Conservation (phyloP, 2,113 vertebrate species). For the Hemiscyllium ocellatum region DNA sequence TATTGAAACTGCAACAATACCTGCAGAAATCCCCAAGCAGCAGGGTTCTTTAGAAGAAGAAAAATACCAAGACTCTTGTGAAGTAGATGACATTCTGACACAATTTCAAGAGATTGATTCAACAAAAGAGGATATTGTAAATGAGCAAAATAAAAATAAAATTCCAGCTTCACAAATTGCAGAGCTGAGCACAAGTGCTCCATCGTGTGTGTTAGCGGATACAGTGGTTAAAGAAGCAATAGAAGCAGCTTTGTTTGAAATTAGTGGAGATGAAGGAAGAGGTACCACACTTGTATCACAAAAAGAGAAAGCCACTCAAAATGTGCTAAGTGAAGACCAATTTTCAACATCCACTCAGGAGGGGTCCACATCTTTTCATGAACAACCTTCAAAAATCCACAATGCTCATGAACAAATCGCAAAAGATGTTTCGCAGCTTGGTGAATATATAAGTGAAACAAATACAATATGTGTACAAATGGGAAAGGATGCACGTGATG, state of each 20-base stretch:
- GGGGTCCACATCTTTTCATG: neutral
- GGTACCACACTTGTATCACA: neutral
- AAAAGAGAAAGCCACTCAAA: neutral
- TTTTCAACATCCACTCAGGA: neutral
- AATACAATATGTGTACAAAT: neutral
- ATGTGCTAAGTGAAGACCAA: neutral
- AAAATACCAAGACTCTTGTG: neutral
- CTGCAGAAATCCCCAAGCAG: neutral
- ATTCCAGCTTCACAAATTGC: neutral
- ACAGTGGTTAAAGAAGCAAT: conserved; percentile 30
- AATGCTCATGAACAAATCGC: neutral
- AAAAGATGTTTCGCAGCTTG: neutral
- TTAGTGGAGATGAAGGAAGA: conserved; percentile 1
- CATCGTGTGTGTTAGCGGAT: neutral
- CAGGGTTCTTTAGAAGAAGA: neutral
- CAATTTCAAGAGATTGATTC: neutral
- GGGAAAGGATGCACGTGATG: neutral
- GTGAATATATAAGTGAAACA: neutral
- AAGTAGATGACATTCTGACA: neutral
- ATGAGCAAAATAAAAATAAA: neutral
- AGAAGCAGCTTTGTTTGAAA: conserved; percentile 24
- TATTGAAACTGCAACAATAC: neutral
- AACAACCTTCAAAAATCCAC: neutral
- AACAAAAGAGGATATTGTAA: neutral
- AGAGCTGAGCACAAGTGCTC: no score